Evolutionary conservation across 1,140 invertebrate genomes (phyloP).

Genomic region (Helicoverpa zea): DNA sequence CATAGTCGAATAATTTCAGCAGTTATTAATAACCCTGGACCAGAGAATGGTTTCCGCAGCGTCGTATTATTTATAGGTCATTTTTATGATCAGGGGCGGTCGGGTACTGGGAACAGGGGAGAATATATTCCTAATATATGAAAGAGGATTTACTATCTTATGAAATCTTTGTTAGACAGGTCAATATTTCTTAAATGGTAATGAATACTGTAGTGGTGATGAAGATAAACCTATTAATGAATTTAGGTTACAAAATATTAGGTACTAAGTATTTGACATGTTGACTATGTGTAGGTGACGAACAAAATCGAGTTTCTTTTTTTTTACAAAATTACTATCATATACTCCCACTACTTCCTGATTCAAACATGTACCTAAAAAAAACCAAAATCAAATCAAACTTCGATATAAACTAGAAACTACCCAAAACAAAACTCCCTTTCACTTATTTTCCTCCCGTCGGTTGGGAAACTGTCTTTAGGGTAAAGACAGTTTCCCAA

Average conservation of each 20-base stretch:
- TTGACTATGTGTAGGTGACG: too few species aligned
- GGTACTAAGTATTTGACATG: too few species aligned
- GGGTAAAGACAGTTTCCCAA: not conserved
- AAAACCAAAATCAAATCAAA: not conserved
- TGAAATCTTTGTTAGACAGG: not conserved
- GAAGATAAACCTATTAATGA: too few species aligned
- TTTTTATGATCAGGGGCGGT: slow-evolving; percentile 23
- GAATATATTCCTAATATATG: not conserved
- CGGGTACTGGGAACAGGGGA: slow-evolving; percentile 11
- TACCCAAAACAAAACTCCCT: slow-evolving; percentile 10
- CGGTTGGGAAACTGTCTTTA: too few species aligned
- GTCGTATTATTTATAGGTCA: slow-evolving; percentile 40
- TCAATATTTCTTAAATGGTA: not conserved
- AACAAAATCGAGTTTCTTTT: too few species aligned
- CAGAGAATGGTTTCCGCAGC: slow-evolving; percentile 38
- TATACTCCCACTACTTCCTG: too few species aligned
- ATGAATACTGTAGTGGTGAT: not conserved
- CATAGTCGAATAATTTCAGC: slow-evolving; percentile 17
- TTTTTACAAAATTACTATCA: too few species aligned
- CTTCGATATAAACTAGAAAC: not conserved
- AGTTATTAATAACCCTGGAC: slow-evolving; percentile 33
- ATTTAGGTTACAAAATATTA: too few species aligned
- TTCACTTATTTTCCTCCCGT: slow-evolving; percentile 8
- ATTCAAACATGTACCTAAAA: not conserved
- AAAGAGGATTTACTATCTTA: not conserved